phyloP scores from a whole-genome alignment of 2,113 vertebrate species.

The Andinoacara biseriatus region DNA sequence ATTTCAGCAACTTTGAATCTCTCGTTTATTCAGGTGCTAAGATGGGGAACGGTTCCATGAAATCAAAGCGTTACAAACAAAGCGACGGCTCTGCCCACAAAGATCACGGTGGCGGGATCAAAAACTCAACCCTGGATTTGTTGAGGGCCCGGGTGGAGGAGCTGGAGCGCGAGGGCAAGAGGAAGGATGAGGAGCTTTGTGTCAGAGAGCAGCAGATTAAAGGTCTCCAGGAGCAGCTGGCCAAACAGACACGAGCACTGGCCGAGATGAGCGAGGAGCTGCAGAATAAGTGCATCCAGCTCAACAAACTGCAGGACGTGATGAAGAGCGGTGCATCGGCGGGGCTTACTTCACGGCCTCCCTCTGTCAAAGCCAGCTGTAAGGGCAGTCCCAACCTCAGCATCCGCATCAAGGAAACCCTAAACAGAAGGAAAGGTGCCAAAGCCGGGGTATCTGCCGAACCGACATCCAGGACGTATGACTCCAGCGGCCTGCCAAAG shows the following conservation, averaged over 20 bases:
- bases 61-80: constrained; percentile 86
- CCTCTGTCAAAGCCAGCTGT: constrained; percentile 65
- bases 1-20: background rate
- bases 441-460: constrained; percentile 94
- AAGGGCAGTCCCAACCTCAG: constrained; percentile 73
- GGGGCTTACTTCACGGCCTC: constrained; percentile 12
- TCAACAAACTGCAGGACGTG: constrained; percentile 88
- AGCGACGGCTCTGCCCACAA: constrained; percentile 62
- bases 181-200: constrained; percentile 84
- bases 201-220: constrained; percentile 80
- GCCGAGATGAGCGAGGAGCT: constrained; percentile 87
- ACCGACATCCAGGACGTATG: constrained; percentile 86
- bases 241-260: constrained; percentile 80
- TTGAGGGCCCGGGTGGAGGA: constrained; percentile 82
- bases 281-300: constrained; percentile 85
- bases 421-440: constrained; percentile 86
- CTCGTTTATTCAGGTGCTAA: constrained; percentile 37
- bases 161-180: constrained; percentile 84
- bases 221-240: constrained; percentile 85
- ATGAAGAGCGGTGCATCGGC: constrained; percentile 51
- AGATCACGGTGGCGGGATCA: constrained; percentile 23
- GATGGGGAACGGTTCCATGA: constrained; percentile 91
- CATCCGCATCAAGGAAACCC: constrained; percentile 71
- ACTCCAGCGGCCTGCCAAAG: constrained; percentile 79
- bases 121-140: constrained; percentile 66